Percentiles rank a stretch among this genome's conserved stretches.
Evolutionary conservation across 92 coral and sea anemone species (phyloP).

Genomic region (Siderastrea radians): DNA sequence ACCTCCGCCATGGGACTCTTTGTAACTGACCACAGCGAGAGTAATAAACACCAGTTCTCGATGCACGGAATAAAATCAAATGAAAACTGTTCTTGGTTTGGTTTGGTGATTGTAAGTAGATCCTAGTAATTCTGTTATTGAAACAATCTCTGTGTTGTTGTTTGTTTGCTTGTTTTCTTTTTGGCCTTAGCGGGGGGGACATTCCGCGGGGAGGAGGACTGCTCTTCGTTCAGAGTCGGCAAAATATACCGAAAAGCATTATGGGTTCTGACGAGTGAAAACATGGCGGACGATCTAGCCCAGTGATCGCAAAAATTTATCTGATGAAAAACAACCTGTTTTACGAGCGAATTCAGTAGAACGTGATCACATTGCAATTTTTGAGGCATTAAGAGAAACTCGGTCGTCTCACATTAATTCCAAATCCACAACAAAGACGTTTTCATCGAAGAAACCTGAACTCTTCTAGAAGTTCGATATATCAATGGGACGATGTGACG

Average conservation of each 20-base stretch:
- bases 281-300: constrained; percentile 38
- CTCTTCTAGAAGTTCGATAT: constrained; percentile 9
- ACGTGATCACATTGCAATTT: neutral
- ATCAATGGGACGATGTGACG: constrained; percentile 11
- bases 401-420: neutral
- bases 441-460: neutral
- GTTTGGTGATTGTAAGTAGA: too few relatives aligned
- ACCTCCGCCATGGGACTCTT: too few relatives aligned
- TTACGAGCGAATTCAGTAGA: neutral
- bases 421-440: neutral
- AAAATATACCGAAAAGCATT: neutral
- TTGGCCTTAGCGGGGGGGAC: too few relatives aligned
- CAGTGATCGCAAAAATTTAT: neutral
- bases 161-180: too few relatives aligned
- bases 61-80: too few relatives aligned
- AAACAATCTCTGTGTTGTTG: too few relatives aligned
- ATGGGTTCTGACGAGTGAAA: constrained; percentile 4
- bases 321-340: constrained; percentile 4
- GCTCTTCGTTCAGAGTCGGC: too few relatives aligned
- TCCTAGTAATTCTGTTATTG: too few relatives aligned
- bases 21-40: too few relatives aligned
- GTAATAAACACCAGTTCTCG: too few relatives aligned
- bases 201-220: too few relatives aligned
- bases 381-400: neutral
- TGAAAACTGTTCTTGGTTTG: too few relatives aligned